Percentiles rank a stretch among this genome's conserved stretches.
Conservation (phyloP, 2,113 vertebrate genomes). For the Catharus bicknelli region DNA sequence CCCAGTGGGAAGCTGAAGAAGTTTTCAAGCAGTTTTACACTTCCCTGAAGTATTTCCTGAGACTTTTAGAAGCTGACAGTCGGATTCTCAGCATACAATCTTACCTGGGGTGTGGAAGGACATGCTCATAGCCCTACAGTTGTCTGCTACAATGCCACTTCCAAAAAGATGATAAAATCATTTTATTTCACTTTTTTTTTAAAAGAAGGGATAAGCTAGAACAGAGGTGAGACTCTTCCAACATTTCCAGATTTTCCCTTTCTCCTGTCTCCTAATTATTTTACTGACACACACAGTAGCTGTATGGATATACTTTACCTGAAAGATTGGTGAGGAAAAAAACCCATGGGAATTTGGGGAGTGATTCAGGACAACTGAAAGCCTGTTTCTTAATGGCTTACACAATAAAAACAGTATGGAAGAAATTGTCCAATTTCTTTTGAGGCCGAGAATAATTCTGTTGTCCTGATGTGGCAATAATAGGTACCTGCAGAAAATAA, state of each 20-base stretch:
- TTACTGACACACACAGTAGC: background rate
- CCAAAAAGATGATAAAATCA: background rate
- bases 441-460: background rate
- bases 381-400: background rate
- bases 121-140: background rate
- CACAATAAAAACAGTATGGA: background rate
- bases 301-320: background rate
- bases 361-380: background rate
- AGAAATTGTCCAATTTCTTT: background rate
- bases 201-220: background rate
- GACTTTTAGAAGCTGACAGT: background rate
- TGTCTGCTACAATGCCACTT: background rate
- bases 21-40: background rate
- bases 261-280: background rate
- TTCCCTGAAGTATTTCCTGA: background rate
- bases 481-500: background rate
- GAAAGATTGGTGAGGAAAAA: background rate
- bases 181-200: background rate
- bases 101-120: background rate
- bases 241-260: background rate
- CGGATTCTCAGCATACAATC: background rate
- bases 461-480: background rate
- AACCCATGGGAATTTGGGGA: background rate
- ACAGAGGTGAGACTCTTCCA: background rate
- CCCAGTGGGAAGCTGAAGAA: background rate